Conservation (phyloP, 1,140 invertebrate genomes). For the Brachionus rubens region DNA sequence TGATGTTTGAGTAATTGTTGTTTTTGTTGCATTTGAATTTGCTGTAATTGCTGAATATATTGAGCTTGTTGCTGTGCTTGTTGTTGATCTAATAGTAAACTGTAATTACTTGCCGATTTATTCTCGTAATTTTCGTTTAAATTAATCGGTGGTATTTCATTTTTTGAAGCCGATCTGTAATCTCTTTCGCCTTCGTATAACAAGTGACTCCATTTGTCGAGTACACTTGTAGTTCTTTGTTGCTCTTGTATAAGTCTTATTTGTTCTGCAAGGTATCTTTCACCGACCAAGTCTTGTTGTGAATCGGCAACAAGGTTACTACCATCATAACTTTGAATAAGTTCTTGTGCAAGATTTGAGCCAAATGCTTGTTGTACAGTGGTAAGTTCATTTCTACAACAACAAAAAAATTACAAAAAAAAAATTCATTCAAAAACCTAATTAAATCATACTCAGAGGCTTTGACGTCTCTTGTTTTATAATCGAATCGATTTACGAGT, state of each 20-base stretch:
- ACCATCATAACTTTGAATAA: constrained; percentile 39
- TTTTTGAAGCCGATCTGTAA: background rate
- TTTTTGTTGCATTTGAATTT: constrained; percentile 6
- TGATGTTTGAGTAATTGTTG: background rate
- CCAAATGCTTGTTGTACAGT: constrained; percentile 45
- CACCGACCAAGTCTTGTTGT: constrained; percentile 36
- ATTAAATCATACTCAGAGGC: constrained; percentile 12
- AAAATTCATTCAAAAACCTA: background rate
- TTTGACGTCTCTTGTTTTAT: constrained; percentile 33
- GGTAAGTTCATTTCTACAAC: constrained; percentile 9
- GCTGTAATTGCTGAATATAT: constrained; percentile 17
- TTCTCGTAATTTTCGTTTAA: background rate
- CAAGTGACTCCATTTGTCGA: constrained; percentile 46
- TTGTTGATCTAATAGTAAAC: background rate
- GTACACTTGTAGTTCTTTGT: constrained; percentile 15
- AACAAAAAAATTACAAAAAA: background rate
- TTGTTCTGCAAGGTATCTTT: constrained; percentile 44
- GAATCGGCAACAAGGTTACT: constrained; percentile 42
- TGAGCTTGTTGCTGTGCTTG: constrained; percentile 4
- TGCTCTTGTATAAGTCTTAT: constrained; percentile 40
- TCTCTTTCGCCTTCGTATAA: constrained; percentile 40
- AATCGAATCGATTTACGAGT: constrained; percentile 22
- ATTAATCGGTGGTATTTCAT: constrained; percentile 3
- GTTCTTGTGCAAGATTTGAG: constrained; percentile 33
- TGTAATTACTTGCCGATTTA: background rate